phyloP scores from a whole-genome alignment of 92 coral and sea anemone genomes.

The Zoanthus sociatus region DNA sequence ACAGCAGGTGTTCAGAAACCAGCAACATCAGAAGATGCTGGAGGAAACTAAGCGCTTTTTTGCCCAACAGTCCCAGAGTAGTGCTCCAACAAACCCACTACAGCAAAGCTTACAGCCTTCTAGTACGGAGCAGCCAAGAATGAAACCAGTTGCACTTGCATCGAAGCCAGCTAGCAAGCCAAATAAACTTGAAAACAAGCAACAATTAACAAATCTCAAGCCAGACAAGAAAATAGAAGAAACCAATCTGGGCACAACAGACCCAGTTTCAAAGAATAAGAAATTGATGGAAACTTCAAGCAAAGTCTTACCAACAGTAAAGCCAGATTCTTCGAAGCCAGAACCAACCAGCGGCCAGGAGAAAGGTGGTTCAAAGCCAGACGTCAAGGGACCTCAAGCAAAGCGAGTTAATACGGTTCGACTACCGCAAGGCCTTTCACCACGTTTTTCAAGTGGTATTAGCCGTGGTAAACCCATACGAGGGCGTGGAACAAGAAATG shows the following conservation, averaged over 20 bases:
- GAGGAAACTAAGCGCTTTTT: conserved; percentile 84
- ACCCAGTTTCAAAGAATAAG: conserved; percentile 32
- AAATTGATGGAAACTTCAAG: conserved; percentile 21
- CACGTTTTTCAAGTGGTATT: conserved; percentile 42
- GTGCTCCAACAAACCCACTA: conserved; percentile 13
- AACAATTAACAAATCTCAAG: conserved; percentile 33
- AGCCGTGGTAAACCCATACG: conserved; percentile 27
- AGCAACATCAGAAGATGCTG: conserved; percentile 94
- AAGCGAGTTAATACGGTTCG: conserved; percentile 29
- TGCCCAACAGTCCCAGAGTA: conserved; percentile 63
- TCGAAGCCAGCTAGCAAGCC: conserved; percentile 26
- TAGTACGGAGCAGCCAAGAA: conserved; percentile 13
- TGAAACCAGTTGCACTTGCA: not conserved
- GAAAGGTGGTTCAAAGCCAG: conserved; percentile 57
- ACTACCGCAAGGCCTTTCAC: not conserved
- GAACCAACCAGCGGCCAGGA: conserved; percentile 65
- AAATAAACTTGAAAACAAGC: conserved; percentile 30
- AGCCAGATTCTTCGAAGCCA: conserved; percentile 73
- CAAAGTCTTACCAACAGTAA: conserved; percentile 61
- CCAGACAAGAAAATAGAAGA: conserved; percentile 44
- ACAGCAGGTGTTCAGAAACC: conserved; percentile 74
- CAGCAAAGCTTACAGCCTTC: conserved; percentile 30
- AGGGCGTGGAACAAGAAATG: conserved; percentile 27
- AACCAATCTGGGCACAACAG: conserved; percentile 38
- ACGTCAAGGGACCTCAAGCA: conserved; percentile 70